Conservation (phyloP, 2,797 vertebrate species). For the Zalophus californianus region DNA sequence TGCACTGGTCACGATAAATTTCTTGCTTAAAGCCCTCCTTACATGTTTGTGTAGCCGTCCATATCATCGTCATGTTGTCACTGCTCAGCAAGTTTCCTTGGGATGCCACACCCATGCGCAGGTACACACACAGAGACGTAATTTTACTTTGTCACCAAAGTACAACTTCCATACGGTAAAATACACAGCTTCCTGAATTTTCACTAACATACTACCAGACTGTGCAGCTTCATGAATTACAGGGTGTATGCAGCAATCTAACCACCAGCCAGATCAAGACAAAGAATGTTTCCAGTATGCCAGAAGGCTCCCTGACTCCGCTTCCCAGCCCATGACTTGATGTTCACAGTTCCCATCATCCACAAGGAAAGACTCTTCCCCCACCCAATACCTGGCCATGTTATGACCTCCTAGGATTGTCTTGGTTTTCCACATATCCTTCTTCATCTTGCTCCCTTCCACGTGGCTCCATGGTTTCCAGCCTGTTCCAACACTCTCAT, state of each 20-base stretch:
- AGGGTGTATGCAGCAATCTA: not conserved
- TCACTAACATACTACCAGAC: not conserved
- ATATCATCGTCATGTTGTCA: not conserved
- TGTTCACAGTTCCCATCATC: not conserved
- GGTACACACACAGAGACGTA: fast-evolving
- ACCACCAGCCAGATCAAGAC: not conserved
- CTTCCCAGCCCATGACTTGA: not conserved
- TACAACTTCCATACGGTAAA: not conserved
- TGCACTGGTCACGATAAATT: not conserved
- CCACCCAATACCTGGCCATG: not conserved
- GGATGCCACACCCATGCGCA: not conserved
- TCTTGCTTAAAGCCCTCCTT: not conserved
- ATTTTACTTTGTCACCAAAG: not conserved
- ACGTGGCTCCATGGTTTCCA: not conserved
- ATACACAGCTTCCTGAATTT: not conserved
- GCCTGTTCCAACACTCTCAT: not conserved
- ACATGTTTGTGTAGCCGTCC: not conserved
- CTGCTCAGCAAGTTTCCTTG: not conserved
- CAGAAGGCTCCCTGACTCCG: not conserved
- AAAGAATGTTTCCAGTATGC: not conserved
- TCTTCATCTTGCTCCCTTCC: not conserved
- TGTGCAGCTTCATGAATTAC: not conserved
- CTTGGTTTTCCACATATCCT: not conserved
- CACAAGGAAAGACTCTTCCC: not conserved
- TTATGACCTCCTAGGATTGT: not conserved